phyloP scores from a whole-genome alignment of 2,888 invertebrate species.

The Lasioglossum marginatum region DNA sequence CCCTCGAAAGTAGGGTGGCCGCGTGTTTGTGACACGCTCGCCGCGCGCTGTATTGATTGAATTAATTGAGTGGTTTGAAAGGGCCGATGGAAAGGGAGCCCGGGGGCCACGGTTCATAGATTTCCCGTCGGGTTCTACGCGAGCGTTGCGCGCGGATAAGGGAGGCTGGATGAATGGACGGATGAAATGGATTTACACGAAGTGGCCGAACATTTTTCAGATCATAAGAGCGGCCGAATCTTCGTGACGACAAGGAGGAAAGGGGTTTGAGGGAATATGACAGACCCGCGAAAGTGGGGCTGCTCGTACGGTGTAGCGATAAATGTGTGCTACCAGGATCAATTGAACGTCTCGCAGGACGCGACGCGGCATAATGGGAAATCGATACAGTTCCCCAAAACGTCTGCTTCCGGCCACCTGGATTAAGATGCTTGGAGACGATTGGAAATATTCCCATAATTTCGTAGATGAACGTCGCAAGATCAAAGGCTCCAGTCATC shows the following conservation, averaged over 20 bases:
- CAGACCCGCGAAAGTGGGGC: conserved; percentile 66
- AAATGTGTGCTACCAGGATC: conserved; percentile 76
- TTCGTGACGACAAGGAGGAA: conserved; percentile 40
- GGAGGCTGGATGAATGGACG: conserved; percentile 60
- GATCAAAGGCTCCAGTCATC: not conserved
- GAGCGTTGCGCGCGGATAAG: conserved; percentile 28
- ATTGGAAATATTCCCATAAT: not conserved
- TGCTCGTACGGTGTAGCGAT: conserved; percentile 61
- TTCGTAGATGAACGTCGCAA: not conserved
- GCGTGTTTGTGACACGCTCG: conserved; percentile 66
- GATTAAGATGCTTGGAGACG: not conserved
- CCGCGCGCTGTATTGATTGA: conserved; percentile 57
- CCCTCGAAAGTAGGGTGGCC: conserved; percentile 39
- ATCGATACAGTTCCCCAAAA: conserved; percentile 76
- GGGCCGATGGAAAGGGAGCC: conserved; percentile 35
- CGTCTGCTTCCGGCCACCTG: conserved; percentile 25
- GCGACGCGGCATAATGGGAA: conserved; percentile 77
- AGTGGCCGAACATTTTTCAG: conserved; percentile 66
- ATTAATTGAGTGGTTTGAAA: conserved; percentile 67
- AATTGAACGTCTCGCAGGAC: conserved; percentile 74
- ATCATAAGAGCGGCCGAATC: conserved; percentile 65
- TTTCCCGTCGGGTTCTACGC: conserved; percentile 52
- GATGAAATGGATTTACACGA: conserved; percentile 69
- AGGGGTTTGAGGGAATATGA: conserved; percentile 66
- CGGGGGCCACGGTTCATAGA: conserved; percentile 59